Conservation (phyloP, 2,113 vertebrate genomes). For the Psilopsiagon aurifrons region DNA sequence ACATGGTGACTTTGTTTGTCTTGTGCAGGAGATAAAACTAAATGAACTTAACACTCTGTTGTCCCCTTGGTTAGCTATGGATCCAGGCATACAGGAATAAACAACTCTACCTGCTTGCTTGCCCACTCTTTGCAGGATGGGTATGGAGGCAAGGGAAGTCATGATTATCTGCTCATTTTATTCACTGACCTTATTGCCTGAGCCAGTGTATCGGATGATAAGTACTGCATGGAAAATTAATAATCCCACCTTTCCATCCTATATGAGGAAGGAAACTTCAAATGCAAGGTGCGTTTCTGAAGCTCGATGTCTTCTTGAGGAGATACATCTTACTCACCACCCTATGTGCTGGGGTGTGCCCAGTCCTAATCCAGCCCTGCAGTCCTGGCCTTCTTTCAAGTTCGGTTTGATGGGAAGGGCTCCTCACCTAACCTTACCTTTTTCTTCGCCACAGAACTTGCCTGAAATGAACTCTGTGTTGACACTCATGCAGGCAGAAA, state of each 20-base stretch:
- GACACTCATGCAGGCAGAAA: background rate
- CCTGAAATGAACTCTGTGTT: conserved; percentile 54
- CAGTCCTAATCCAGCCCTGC: conserved; percentile 27
- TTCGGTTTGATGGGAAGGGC: conserved; percentile 28
- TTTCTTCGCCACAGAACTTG: background rate
- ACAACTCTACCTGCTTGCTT: background rate
- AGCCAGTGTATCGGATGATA: background rate
- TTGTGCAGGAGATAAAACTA: background rate
- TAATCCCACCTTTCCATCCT: background rate
- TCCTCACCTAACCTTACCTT: conserved; percentile 56
- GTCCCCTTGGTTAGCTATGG: background rate
- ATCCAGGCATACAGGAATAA: background rate
- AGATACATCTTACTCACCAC: background rate
- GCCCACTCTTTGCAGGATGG: background rate
- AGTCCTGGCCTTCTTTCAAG: conserved; percentile 50
- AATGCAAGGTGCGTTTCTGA: background rate
- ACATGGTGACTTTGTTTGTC: background rate
- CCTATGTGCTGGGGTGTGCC: background rate
- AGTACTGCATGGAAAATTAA: background rate
- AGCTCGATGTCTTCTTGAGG: background rate
- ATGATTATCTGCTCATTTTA: fast-evolving
- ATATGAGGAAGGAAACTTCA: background rate
- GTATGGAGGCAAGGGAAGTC: background rate
- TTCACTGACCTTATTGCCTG: background rate
- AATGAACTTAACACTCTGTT: background rate